These are phyloP conservation scores for Xiphydria camelus DNA, from an alignment of 2,888 invertebrate genomes.

Conservation along the genomic window DNA sequence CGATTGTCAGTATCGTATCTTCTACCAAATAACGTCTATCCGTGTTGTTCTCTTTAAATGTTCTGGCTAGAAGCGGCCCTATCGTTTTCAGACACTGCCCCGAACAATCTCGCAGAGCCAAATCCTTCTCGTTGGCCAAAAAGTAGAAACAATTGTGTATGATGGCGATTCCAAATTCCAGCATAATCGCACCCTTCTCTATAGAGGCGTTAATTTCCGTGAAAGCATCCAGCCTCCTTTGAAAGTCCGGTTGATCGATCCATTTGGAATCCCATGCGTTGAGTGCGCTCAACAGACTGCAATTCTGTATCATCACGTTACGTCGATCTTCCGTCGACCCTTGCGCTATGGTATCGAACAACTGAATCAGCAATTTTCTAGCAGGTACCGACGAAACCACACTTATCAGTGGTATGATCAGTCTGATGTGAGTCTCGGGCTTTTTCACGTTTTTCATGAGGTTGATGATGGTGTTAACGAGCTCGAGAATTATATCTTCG, in stretches of 20 bases:
- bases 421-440: slow-evolving; percentile 69
- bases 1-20: slow-evolving; percentile 72
- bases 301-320: slow-evolving; percentile 60
- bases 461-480: slow-evolving; percentile 75
- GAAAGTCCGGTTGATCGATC: slow-evolving; percentile 94
- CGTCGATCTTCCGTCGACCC: slow-evolving; percentile 45
- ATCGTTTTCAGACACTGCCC: slow-evolving; percentile 74
- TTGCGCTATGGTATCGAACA: slow-evolving; percentile 66
- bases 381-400: slow-evolving; percentile 68
- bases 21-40: slow-evolving; percentile 73
- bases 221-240: slow-evolving; percentile 78
- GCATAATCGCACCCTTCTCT: slow-evolving; percentile 54
- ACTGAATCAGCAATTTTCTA: slow-evolving; percentile 69
- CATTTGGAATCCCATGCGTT: slow-evolving; percentile 87
- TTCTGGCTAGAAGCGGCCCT: slow-evolving; percentile 66
- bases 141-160: slow-evolving; percentile 83
- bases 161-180: slow-evolving; percentile 72
- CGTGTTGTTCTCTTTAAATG: slow-evolving; percentile 59
- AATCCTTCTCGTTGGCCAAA: slow-evolving; percentile 77
- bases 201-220: slow-evolving; percentile 65
- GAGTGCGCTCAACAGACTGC: slow-evolving; percentile 67
- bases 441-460: slow-evolving; percentile 70
- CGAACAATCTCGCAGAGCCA: slow-evolving; percentile 80
- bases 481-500: slow-evolving; percentile 71
- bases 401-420: slow-evolving; percentile 74